phyloP scores from a whole-genome alignment of 1,140 invertebrate genomes.

The Hylaeus volcanicus region DNA sequence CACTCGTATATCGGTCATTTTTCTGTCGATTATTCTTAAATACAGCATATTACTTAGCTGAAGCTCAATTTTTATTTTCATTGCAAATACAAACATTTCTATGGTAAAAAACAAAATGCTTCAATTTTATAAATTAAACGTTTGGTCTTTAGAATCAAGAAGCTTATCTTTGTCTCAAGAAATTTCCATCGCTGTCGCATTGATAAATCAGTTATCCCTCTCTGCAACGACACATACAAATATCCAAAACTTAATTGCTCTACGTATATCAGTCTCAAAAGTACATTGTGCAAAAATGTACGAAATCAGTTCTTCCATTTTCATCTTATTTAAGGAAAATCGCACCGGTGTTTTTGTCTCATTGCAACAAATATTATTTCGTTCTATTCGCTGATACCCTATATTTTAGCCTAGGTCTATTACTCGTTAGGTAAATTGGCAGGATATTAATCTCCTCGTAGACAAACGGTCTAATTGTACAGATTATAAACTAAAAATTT shows the following conservation, averaged over 20 bases:
- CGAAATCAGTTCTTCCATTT: slow-evolving; percentile 1
- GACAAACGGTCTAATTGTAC: background rate
- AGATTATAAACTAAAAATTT: too few species aligned
- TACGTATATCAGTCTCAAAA: slow-evolving; percentile 63
- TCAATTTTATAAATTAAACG: too few species aligned
- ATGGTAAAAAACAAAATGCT: background rate
- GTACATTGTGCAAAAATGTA: slow-evolving; percentile 42
- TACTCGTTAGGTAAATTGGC: background rate
- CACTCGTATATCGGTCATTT: slow-evolving; percentile 1
- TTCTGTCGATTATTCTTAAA: slow-evolving; percentile 28
- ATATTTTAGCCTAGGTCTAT: background rate
- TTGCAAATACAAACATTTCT: slow-evolving; percentile 7
- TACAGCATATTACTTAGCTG: background rate
- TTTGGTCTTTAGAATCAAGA: too few species aligned
- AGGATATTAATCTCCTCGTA: slow-evolving; percentile 9
- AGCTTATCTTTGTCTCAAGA: background rate
- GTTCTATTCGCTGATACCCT: background rate
- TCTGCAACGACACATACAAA: slow-evolving; percentile 20
- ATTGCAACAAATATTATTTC: slow-evolving; percentile 8
- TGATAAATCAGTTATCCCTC: slow-evolving; percentile 20
- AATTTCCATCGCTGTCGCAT: background rate
- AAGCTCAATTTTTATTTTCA: slow-evolving; percentile 21
- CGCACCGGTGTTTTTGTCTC: slow-evolving; percentile 11
- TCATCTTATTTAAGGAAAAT: background rate
- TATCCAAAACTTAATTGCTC: slow-evolving; percentile 44